These are phyloP conservation scores for Argyrosomus japonicus DNA, from an alignment of 2,113 vertebrate genomes.

Conservation along the genomic window DNA sequence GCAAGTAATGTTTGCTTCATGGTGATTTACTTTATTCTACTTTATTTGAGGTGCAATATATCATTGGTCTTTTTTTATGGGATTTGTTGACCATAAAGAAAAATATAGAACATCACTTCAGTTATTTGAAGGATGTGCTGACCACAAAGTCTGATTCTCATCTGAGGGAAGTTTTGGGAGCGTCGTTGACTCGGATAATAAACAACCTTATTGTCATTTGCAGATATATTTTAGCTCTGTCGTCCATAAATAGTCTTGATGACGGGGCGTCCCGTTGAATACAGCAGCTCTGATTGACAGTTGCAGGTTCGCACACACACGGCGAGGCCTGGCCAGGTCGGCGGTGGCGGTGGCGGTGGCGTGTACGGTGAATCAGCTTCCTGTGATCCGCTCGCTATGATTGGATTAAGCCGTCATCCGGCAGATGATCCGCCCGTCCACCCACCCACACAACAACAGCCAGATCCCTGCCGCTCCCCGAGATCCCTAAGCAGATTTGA, in stretches of 20 bases:
- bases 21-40: no score
- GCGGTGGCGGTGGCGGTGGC: neutral
- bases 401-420: conserved; percentile 76
- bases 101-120: neutral
- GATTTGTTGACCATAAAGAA: neutral
- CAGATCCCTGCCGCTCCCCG: conserved; percentile 51
- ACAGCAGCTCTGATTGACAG: conserved; percentile 19
- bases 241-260: conserved; percentile 27
- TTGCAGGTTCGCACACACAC: conserved; percentile 10
- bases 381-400: conserved; percentile 69
- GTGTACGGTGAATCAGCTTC: conserved; percentile 54
- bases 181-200: neutral
- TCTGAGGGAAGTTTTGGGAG: neutral
- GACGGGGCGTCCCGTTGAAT: conserved; percentile 38
- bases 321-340: neutral
- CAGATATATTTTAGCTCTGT: neutral
- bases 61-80: no score
- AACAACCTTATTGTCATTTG: neutral
- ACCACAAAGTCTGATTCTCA: neutral
- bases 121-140: neutral
- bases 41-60: no score
- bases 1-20: neutral
- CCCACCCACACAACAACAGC: conserved; percentile 54
- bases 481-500: conserved; percentile 79
- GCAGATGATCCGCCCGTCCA: conserved; percentile 63